These are phyloP conservation scores for Iguana delicatissima DNA, from an alignment of 2,797 vertebrate genomes.

Conservation along the genomic window DNA sequence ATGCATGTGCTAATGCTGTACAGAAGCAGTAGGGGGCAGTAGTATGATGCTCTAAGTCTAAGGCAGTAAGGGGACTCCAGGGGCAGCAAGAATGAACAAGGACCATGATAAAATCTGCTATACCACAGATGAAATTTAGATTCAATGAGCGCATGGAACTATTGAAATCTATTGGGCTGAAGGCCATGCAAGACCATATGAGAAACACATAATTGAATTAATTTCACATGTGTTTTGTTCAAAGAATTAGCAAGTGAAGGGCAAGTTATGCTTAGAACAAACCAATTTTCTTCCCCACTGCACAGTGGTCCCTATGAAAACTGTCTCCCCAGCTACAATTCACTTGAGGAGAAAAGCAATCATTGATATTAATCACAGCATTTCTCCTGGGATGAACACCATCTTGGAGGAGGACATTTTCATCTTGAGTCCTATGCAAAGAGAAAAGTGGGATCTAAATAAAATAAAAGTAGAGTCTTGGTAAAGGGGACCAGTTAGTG, in stretches of 20 bases:
- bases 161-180: not conserved
- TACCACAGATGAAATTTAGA: not conserved
- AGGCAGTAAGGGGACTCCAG: not conserved
- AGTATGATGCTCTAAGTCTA: not conserved
- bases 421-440: no score
- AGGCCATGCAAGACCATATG: not conserved
- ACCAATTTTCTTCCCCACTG: not conserved
- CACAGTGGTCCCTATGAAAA: not conserved
- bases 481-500: no score
- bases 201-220: not conserved
- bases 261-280: not conserved
- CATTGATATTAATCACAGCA: not conserved
- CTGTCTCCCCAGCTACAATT: not conserved
- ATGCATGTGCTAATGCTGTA: not conserved
- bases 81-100: not conserved
- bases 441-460: no score
- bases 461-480: no score
- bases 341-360: not conserved
- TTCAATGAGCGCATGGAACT: not conserved
- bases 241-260: not conserved
- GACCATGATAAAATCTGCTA: not conserved
- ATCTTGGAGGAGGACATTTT: not conserved
- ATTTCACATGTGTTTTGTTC: constrained; percentile 1
- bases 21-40: not conserved
- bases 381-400: not conserved